Evolutionary conservation across 2,113 vertebrate species (phyloP).

Genomic region (Strigops habroptila): DNA sequence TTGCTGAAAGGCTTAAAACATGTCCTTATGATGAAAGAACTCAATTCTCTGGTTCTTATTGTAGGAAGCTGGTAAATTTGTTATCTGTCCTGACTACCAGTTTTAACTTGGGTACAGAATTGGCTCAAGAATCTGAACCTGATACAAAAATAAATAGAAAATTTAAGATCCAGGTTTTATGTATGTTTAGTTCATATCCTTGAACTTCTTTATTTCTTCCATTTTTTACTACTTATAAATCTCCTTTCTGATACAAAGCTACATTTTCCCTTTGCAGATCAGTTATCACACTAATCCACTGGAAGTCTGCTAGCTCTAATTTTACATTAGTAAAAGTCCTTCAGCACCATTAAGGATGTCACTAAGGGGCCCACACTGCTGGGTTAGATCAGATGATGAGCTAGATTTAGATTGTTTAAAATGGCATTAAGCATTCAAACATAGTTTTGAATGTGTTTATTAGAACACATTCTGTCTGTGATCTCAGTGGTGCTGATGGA

Average conservation of each 20-base stretch:
- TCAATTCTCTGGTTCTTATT: constrained; percentile 75
- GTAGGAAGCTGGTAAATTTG: constrained; percentile 74
- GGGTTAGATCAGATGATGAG: background rate
- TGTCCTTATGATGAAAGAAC: constrained; percentile 30
- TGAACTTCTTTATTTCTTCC: background rate
- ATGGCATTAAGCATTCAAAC: background rate
- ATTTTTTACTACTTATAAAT: background rate
- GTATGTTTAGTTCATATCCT: background rate
- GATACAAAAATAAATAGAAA: background rate
- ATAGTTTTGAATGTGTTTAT: background rate
- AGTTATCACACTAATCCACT: background rate
- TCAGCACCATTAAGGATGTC: background rate
- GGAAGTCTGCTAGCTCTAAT: background rate
- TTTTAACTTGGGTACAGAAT: background rate
- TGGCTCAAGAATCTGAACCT: background rate
- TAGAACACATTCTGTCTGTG: background rate
- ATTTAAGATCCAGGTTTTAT: background rate
- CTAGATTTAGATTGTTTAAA: background rate
- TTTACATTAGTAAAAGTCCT: background rate
- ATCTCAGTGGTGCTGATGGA: background rate
- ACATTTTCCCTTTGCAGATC: background rate
- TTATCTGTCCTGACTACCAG: background rate
- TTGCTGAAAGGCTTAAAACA: constrained; percentile 73
- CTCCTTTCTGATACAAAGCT: background rate
- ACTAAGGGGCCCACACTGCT: background rate